Evolutionary conservation across 2,113 vertebrate species (phyloP).

Genomic region (Festucalex cinctus): DNA sequence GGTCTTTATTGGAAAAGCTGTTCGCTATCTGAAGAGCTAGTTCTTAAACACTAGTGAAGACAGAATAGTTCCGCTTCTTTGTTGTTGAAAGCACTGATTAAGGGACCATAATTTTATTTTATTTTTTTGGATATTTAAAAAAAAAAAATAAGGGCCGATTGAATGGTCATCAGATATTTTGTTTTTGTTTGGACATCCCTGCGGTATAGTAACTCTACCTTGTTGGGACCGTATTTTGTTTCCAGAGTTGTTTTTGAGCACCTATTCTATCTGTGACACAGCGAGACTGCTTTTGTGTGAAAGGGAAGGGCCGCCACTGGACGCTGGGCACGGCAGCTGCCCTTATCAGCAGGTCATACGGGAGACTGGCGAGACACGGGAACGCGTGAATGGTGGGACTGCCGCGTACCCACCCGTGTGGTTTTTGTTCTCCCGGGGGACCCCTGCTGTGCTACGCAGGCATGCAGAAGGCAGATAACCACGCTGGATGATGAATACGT

Average conservation of each 20-base stretch:
- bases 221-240: background rate
- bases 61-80: no score
- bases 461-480: conserved; percentile 71
- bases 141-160: no score
- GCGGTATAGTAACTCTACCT: no score
- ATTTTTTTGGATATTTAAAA: no score
- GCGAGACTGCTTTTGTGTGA: conserved; percentile 44
- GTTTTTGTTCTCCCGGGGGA: conserved; percentile 68
- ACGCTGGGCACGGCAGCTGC: conserved; percentile 41
- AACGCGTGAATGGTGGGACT: conserved; percentile 46
- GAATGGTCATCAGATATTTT: no score
- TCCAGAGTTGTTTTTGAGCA: conserved; percentile 60
- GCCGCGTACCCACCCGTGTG: conserved; percentile 31
- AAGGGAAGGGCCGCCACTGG: conserved; percentile 63
- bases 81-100: no score
- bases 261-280: conserved; percentile 53
- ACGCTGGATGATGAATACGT: conserved; percentile 52
- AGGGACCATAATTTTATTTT: no score
- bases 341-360: conserved; percentile 70
- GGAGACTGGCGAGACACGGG: conserved; percentile 49
- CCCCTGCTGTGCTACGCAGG: conserved; percentile 69
- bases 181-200: no score
- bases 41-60: no score
- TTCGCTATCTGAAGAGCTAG: no score
- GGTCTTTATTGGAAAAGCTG: no score